Evolutionary conservation across 2,888 invertebrate species (phyloP), one percentile per base, ranked within the genome.

Genomic region (Argyra leucocephala): DNA sequence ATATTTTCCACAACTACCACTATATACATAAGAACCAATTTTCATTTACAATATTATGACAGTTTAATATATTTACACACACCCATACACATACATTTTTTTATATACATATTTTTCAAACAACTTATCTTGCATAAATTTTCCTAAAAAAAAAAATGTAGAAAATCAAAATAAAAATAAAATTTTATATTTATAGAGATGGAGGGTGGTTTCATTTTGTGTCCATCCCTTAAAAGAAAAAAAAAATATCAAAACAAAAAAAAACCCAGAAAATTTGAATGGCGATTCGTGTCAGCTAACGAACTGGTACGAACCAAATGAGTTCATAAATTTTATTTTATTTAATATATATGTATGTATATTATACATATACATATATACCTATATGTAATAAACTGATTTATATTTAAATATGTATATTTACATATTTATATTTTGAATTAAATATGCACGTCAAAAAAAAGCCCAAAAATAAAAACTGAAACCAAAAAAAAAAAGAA

Each of bases 271-370:
- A 66, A 65, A 61, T 36, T 64, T 66, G 67, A 69, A 69, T 69
- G 69, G 69, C 69, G 66, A 69, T 69, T 69, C 67, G 69, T 69
- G 63, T 67, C 69, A 69, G 59, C 62, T 59, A 64, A 64, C 24
- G 64, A 37, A 59, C 22, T 69, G 69, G 69, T 66, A 69, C 69
- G 62, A 48, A 64, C 64, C 62, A 62, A 66, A 65, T 67, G 64
- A 67, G 69, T 69, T 67, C 69, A 69, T 69, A 69, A 69, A 69
- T 69, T 69, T 69, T 64, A 48, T 64, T 48, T 48, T 48, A 48
- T 48, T 18, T 48, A 48, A 48, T 18, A 48, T 48, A 48, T 48
- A 48, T 48, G 18, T 48, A 48, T 48, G 5, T 48, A 48, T 48
- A 48, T 18, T 48, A 48, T 18, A 48, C 18, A 6, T 48, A 48